Conservation (phyloP, 2,113 vertebrate genomes). For the Charina bottae region DNA sequence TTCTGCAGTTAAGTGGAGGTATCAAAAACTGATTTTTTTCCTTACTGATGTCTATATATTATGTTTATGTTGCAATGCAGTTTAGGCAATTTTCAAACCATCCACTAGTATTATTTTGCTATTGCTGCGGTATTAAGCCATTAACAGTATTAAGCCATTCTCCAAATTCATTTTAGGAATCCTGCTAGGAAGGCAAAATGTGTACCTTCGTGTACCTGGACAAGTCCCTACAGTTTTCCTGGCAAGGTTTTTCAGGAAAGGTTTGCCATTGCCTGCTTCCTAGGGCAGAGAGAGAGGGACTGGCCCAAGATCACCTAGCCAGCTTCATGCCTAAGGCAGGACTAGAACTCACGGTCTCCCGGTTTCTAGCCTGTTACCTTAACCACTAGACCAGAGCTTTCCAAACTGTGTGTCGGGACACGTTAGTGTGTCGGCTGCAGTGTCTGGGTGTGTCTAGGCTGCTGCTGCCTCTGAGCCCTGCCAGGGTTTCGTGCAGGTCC, state of each 20-base stretch:
- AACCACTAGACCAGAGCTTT: neutral
- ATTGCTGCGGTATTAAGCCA: neutral
- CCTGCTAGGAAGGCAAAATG: neutral
- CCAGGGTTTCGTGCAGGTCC: no score
- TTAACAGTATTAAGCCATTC: neutral
- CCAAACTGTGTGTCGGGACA: no score
- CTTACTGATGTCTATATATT: conserved; percentile 11
- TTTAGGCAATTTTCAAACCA: neutral
- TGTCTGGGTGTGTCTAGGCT: no score
- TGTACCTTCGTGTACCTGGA: no score
- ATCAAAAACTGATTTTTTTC: neutral
- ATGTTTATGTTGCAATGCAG: neutral
- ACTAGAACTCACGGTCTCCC: neutral
- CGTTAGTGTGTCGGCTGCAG: no score
- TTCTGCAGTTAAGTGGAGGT: neutral
- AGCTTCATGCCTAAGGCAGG: neutral
- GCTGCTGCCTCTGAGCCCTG: no score
- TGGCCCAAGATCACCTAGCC: neutral
- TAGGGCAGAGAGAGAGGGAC: neutral
- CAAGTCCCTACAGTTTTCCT: neutral
- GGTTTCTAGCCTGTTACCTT: neutral
- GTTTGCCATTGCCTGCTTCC: neutral
- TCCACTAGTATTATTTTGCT: neutral
- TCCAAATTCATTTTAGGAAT: neutral
- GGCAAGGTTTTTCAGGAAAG: neutral